A percentile compares a stretch with the other conserved stretches of the same genome.
phyloP scores from a whole-genome alignment of 2,797 vertebrate genomes.

The Mus minutoides region DNA sequence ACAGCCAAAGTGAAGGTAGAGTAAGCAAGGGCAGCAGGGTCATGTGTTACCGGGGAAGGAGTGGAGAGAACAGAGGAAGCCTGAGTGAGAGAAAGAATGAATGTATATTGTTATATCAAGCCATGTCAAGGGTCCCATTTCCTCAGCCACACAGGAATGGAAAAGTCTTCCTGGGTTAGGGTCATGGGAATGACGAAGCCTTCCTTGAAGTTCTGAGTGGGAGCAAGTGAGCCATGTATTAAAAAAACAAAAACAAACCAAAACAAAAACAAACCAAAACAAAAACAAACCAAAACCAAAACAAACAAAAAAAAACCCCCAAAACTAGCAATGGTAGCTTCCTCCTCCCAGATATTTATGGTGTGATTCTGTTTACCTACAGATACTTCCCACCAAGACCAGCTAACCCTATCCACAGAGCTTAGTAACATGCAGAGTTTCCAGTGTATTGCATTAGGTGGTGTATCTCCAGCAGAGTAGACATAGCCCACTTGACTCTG shows the following conservation, averaged over 20 bases:
- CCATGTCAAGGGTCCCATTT: background rate
- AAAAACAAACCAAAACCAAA: too few species aligned
- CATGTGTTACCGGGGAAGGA: background rate
- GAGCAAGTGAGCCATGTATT: background rate
- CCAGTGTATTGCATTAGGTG: background rate
- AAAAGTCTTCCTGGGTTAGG: background rate
- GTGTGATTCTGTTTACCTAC: background rate
- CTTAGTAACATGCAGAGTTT: background rate
- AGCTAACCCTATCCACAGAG: background rate
- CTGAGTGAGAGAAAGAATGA: background rate
- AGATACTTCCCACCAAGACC: background rate
- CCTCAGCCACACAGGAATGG: background rate
- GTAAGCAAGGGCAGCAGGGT: background rate
- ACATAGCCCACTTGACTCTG: background rate
- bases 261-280: background rate
- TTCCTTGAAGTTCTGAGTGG: background rate
- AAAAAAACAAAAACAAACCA: background rate
- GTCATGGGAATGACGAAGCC: too few species aligned
- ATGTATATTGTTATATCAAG: background rate
- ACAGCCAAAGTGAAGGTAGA: background rate
- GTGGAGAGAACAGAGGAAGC: background rate
- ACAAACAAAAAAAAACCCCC: too few species aligned
- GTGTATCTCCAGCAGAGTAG: background rate
- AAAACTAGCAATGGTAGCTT: background rate
- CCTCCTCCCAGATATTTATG: background rate